A percentile compares a stretch with the other conserved stretches of the same genome.
Evolutionary conservation across 2,888 invertebrate genomes (phyloP).

Genomic region (Harpagoxenus sublaevis): DNA sequence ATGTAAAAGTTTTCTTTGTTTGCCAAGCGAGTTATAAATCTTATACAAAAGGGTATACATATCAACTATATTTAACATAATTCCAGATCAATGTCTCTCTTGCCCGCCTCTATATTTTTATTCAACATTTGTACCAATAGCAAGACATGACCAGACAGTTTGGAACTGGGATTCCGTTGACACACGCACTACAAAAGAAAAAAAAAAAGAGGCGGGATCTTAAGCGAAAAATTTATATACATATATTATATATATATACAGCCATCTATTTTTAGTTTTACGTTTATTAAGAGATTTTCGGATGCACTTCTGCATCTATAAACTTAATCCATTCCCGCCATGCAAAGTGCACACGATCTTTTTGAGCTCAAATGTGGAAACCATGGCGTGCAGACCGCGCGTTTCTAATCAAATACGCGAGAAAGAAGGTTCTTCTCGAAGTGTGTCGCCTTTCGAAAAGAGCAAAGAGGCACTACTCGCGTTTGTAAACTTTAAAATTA

Average conservation of each 20-base stretch:
- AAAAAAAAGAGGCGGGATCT: slow-evolving; percentile 13
- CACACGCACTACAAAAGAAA: not conserved
- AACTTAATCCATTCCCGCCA: not conserved
- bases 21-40: slow-evolving; percentile 27
- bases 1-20: slow-evolving; percentile 24
- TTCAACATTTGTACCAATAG: slow-evolving; percentile 32
- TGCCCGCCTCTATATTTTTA: slow-evolving; percentile 42
- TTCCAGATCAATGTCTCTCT: slow-evolving; percentile 31
- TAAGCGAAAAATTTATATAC: slow-evolving; percentile 32
- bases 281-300: slow-evolving; percentile 37
- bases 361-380: slow-evolving; percentile 14
- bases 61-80: slow-evolving; percentile 45
- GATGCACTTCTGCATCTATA: slow-evolving; percentile 27
- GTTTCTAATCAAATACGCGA: slow-evolving; percentile 24
- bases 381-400: slow-evolving; percentile 17
- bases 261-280: slow-evolving; percentile 30
- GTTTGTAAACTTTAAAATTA: slow-evolving; percentile 4
- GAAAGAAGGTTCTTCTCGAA: not conserved
- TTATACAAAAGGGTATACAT: slow-evolving; percentile 40
- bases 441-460: slow-evolving; percentile 12
- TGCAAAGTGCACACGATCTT: slow-evolving; percentile 17
- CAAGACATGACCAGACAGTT: slow-evolving; percentile 8
- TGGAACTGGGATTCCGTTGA: slow-evolving; percentile 13
- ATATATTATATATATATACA: slow-evolving; percentile 26
- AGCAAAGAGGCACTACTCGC: not conserved